These are phyloP conservation scores for Adoxophyes honmai DNA, from an alignment of 1,140 invertebrate genomes.

Conservation along the genomic window DNA sequence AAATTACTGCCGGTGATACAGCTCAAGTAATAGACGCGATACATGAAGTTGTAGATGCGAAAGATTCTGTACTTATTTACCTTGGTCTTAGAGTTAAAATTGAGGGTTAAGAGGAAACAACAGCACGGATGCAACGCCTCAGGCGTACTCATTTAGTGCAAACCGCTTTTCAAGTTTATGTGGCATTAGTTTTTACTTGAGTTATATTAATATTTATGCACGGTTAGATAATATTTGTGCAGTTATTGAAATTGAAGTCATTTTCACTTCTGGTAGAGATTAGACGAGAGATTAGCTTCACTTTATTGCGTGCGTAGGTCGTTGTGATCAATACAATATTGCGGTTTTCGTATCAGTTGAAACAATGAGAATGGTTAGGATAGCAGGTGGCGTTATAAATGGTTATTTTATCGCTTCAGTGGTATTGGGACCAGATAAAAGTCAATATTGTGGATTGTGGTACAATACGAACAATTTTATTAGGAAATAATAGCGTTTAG, in stretches of 20 bases:
- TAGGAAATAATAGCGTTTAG: too few species aligned
- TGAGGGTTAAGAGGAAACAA: neutral
- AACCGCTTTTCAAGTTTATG: slow-evolving; percentile 2
- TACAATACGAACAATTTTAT: too few species aligned
- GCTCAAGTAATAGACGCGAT: slow-evolving; percentile 3
- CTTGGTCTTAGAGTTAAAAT: neutral
- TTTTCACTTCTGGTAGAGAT: slow-evolving; percentile 6
- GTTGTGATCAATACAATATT: neutral
- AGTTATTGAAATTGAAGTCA: slow-evolving; percentile 12
- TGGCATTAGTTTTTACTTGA: slow-evolving; percentile 6
- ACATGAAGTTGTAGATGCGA: neutral
- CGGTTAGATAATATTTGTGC: slow-evolving; percentile 11
- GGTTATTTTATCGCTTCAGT: too few species aligned
- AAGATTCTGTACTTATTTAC: neutral
- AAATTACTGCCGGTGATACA: slow-evolving; percentile 1
- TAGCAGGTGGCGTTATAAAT: too few species aligned
- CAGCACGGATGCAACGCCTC: neutral
- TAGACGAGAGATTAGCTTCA: neutral
- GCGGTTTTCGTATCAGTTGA: too few species aligned
- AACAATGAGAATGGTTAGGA: too few species aligned
- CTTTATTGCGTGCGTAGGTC: slow-evolving; percentile 9
- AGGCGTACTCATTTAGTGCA: neutral
- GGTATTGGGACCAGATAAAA: too few species aligned
- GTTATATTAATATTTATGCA: slow-evolving; percentile 13
- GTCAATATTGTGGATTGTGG: too few species aligned